Evolutionary conservation across 2,113 vertebrate genomes (phyloP), one percentile per base, ranked within the genome.

Genomic region (Mus pahari): DNA sequence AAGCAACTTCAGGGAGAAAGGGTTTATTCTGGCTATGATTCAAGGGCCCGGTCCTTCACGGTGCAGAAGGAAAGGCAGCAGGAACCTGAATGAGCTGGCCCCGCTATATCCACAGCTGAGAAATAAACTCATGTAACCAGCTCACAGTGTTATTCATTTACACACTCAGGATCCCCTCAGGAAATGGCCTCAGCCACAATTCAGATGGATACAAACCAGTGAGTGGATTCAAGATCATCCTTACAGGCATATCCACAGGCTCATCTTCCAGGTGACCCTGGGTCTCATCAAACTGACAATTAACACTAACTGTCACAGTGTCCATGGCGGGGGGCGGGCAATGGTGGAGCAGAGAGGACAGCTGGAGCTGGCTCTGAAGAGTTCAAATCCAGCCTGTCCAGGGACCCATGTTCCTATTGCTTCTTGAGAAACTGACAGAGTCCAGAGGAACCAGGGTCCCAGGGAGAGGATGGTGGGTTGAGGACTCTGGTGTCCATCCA

Each of bases 111-210:
- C 28, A 7, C 42, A 33, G 19, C 33, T 45, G 12, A 45, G 42
- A 86, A 48, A 33, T 11, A 68, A 45, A 78, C 19, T 24, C 22
- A 7, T 75, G 73, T 12, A 75, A 22, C 9, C 20, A 12, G 7
- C 14, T 83, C 7, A 17, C 0, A 1, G 4, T 13, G 28, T 1
- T 48, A 0, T 28, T 66, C 17, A 26, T 66, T 31, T 45, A 28
- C 14, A 28, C 55, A 60, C 10, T 20, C 60, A 45, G 60, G 24
- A 66, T 62, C 39, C 60, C 26, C 60, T 12, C 45, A 48, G 60
- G 45, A 48, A 31, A 66, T 2, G 5, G 31, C 6, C 83, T 66
- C 0, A 20, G 0, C 2, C 31, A 50, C 62, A 36, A 13, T 50
- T 45, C 48, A 48, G 42, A 68, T 66, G 42, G 42, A 22, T 86